phyloP scores from a whole-genome alignment of 2,113 vertebrate species.

The sheep (Ovis aries) region ARS-UI_Ramb_v3.0 NC_056058.1:94157001-94157500 shows the following conservation, averaged over 20 bases:
- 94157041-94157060: background rate
- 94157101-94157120: background rate
- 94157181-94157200: background rate
- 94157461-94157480: background rate
- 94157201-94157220: background rate
- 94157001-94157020: background rate
- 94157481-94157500: background rate
- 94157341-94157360: background rate
- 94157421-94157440: background rate
- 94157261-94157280: background rate
- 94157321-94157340: background rate
- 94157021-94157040: background rate
- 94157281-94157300: background rate
- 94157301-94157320: background rate
- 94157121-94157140: conserved; percentile 4
- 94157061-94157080: background rate
- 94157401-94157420: background rate
- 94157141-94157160: background rate
- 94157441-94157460: background rate
- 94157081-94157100: conserved; percentile 1
- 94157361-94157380: background rate
- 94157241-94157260: background rate
- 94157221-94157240: background rate
- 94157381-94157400: background rate
- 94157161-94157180: conserved; percentile 33